A percentile compares a stretch with the other conserved stretches of the same genome.
These are phyloP conservation scores for Mellivora capensis DNA, from an alignment of 2,113 vertebrate species.

Conservation along the genomic window DNA sequence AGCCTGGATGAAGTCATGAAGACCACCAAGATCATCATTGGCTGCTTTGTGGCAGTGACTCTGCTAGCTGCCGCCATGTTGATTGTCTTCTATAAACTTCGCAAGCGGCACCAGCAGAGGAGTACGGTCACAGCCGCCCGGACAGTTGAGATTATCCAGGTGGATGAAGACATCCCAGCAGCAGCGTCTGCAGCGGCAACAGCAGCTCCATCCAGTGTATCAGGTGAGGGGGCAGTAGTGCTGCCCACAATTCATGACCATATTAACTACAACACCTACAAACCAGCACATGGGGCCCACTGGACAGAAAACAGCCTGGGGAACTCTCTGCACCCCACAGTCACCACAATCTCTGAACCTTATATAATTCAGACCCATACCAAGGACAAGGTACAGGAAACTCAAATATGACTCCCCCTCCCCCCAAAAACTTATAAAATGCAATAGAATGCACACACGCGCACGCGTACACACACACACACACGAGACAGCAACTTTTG, in stretches of 20 bases:
- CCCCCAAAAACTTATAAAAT: slow-evolving; percentile 80
- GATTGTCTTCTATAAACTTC: slow-evolving; percentile 98
- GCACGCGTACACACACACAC: slow-evolving; percentile 84
- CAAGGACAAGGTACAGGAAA: slow-evolving; percentile 99
- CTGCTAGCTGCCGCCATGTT: slow-evolving; percentile 96
- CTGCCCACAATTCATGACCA: slow-evolving; percentile 92
- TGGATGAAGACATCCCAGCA: slow-evolving; percentile 92
- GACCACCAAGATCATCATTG: slow-evolving; percentile 99
- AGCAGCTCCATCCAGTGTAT: slow-evolving; percentile 83
- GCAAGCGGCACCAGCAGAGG: slow-evolving; percentile 96
- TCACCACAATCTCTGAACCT: slow-evolving; percentile 92
- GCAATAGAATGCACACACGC: slow-evolving; percentile 95
- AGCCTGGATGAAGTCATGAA: slow-evolving; percentile 98
- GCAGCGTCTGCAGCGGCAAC: slow-evolving; percentile 57
- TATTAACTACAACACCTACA: slow-evolving; percentile 96
- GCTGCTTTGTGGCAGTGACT: slow-evolving; percentile 97
- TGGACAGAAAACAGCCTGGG: slow-evolving; percentile 96
- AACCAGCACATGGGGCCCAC: slow-evolving; percentile 90
- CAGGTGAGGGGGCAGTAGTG: slow-evolving; percentile 91
- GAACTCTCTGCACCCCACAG: slow-evolving; percentile 93
- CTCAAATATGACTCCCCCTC: slow-evolving; percentile 92
- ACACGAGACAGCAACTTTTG: slow-evolving; percentile 91
- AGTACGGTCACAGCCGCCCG: slow-evolving; percentile 93
- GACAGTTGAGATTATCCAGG: slow-evolving; percentile 95
- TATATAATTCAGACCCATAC: slow-evolving; percentile 93